Conservation (phyloP, 2,888 invertebrate genomes). For the Drosophila mulleri region DNA sequence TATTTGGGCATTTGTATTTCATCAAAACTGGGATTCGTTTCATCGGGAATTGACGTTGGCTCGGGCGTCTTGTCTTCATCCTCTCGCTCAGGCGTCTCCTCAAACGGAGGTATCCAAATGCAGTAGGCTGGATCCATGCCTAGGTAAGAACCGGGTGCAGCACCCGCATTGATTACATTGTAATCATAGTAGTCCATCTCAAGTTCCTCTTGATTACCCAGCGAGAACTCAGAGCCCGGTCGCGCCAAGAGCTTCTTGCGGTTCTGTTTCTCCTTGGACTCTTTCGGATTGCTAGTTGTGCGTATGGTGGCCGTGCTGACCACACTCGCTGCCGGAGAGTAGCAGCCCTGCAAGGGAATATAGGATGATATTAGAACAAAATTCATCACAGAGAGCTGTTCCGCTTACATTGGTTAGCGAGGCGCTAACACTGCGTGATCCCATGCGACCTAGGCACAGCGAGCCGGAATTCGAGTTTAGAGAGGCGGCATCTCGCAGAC, state of each 20-base stretch:
- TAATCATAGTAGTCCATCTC: constrained; percentile 96
- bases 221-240: constrained; percentile 91
- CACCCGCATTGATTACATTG: constrained; percentile 93
- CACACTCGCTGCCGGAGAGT: constrained; percentile 89
- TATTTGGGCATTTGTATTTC: constrained; percentile 86
- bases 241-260: constrained; percentile 88
- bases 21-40: constrained; percentile 76
- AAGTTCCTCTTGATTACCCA: constrained; percentile 90
- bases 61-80: constrained; percentile 86
- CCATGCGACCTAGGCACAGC: constrained; percentile 69
- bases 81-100: constrained; percentile 90
- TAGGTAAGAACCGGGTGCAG: constrained; percentile 93
- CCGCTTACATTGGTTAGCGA: constrained; percentile 84
- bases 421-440: constrained; percentile 76
- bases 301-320: constrained; percentile 89
- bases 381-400: constrained; percentile 62
- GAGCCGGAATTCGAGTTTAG: constrained; percentile 77
- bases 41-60: constrained; percentile 82
- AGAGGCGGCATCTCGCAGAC: constrained; percentile 77
- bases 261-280: constrained; percentile 92
- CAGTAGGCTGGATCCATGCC: constrained; percentile 96
- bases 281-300: constrained; percentile 89
- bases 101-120: constrained; percentile 94
- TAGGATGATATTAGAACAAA: neutral
- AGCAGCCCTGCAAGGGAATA: constrained; percentile 87